Base-by-base conservation (phyloP, 2,797 vertebrate genomes). In the Xenops minutus region DNA sequence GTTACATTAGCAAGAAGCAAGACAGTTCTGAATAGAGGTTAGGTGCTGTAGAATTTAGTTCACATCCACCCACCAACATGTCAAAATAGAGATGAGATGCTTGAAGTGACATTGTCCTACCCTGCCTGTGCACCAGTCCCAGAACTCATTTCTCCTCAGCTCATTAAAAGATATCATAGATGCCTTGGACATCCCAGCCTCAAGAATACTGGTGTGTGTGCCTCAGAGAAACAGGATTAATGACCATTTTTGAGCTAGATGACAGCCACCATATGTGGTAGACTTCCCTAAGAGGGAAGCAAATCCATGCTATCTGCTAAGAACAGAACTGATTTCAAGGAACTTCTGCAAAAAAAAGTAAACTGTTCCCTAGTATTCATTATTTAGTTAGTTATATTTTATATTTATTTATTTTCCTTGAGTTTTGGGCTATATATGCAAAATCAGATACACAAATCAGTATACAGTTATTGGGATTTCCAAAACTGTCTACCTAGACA, bases 391-490 rank as follows among this genome's bases (percentile, higher is more conserved):
- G 29, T 54, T 10, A 14, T 14, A 2, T 34, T 48, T 88, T 10
- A 36, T 59, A 15, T 54, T 54, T 16, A 44, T 6, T 68, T n/a
- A n/a, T 85, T 67, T 22, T 5, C 29, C 18, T 14, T 26, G 34
- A 7, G 34, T 77, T 90, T 77, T 10, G 15, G 7, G 3, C 0
- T 0, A 56, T 32, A n/a, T 9, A 13, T 36, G 34, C 24, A 69
- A 92, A 94, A 73, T 62, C n/a, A 73, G 20, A 17, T 37, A 43
- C 11, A 37, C 6, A 91, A 44, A 44, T 76, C n/a, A 72, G 91
- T 41, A 68, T 10, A 67, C 7, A 30, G 16, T 22, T 74, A 49
- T 3, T 29, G 22, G 21, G 30, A 81, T 72, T 88, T 92, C 43
- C 23, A 55, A 43, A 86, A 52, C 20, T 30, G 7, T 55, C 54